Evolutionary conservation across 2,797 vertebrate species (phyloP), one percentile per base, ranked within the genome.

Genomic region (Danionella dracula): DNA sequence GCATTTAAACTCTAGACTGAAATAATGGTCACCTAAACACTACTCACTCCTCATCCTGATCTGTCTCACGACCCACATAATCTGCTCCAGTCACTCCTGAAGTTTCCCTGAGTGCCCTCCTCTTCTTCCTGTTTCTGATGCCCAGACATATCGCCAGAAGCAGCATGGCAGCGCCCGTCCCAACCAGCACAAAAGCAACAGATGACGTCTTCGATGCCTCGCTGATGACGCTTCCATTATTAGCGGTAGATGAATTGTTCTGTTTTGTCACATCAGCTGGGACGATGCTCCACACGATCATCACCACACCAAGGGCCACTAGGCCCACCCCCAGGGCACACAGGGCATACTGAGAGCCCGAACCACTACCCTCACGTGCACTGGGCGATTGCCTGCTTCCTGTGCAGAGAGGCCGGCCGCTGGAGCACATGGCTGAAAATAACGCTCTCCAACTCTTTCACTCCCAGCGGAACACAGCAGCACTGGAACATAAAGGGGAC

Each of bases 201-300:
- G 91, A 91, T 5, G 95, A 93, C 2, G 93, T 93, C 71, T 92
- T 94, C 1, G 15, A 12, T 48, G 72, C 72, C 0, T 35, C 57
- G 0, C 20, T 16, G 34, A 5, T 31, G 29, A 4, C 1, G n/a
- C 10, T 42, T 10, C 20, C 38, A 9, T 5, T 2, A 13, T 5
- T 31, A 0, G 54, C 8, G 11, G 8, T 16, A 12, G 50, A 86
- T 75, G 82, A 85, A 73, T 86, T 85, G 4, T 40, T 23, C 4
- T 4, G 1, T 68, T 80, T 84, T 1, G 51, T 41, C 0, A 37
- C 0, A 0, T 78, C 2, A 11, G 84, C 77, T 0, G 96, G 96
- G 8, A 96, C 92, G 32, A 97, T 81, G 63, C 91, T 95, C 96
- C 95, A 98, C 54, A 98, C 89, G 0, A 96, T 95, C 95, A 98